A percentile compares a stretch with the other conserved stretches of the same genome.
Conservation (phyloP, 2,797 vertebrate species). For the Lagorchestes hirsutus region DNA sequence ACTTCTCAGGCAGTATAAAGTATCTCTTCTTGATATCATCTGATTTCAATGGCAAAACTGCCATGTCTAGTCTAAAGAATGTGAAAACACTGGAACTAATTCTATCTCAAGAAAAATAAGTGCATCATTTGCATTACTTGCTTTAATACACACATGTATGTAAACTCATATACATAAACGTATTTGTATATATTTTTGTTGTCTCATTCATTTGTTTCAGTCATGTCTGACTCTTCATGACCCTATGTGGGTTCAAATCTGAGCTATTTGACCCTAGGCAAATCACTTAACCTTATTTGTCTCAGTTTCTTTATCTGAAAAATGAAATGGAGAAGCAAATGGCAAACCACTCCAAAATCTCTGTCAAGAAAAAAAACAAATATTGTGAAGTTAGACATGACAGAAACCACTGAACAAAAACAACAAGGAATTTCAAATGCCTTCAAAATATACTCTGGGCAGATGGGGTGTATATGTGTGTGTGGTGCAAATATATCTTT, state of each 20-base stretch:
- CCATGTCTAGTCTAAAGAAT: neutral
- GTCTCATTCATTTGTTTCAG: neutral
- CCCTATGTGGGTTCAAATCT: neutral
- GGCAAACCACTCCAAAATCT: neutral
- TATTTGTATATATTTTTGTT: neutral
- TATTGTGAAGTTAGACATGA: neutral
- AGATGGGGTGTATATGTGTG: too few relatives aligned
- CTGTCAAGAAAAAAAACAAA: neutral
- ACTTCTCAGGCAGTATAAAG: neutral
- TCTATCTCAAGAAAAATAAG: neutral
- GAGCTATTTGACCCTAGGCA: neutral
- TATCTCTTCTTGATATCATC: neutral
- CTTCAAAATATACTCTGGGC: neutral
- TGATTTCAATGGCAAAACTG: neutral
- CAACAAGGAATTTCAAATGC: neutral
- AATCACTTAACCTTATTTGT: neutral
- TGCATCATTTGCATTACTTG: neutral
- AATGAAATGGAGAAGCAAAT: neutral
- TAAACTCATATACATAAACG: neutral
- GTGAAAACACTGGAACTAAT: neutral
- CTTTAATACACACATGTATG: neutral
- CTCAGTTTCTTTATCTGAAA: neutral
- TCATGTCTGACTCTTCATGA: neutral
- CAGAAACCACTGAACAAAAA: neutral
- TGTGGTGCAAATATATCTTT: neutral